Conservation (phyloP, 1,140 invertebrate species). For the Magallana ariakensis region DNA sequence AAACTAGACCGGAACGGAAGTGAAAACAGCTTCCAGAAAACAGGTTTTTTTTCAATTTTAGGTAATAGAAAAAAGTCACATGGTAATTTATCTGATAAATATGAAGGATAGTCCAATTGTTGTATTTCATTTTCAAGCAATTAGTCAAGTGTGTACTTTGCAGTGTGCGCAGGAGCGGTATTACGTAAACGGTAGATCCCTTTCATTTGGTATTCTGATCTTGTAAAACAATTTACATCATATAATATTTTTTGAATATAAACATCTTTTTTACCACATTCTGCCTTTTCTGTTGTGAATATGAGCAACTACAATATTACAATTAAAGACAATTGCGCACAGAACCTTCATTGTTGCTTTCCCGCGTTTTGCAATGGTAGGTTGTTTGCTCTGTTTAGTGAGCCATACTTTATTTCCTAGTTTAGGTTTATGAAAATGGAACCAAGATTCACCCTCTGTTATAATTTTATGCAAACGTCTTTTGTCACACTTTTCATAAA, state of each 20-base stretch:
- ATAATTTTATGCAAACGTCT: neutral
- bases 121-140: neutral
- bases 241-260: neutral
- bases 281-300: neutral
- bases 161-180: neutral
- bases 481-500: neutral
- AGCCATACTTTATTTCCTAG: neutral
- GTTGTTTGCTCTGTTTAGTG: neutral
- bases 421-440: neutral
- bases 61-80: neutral
- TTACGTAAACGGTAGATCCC: neutral
- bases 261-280: neutral
- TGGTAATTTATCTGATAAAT: neutral
- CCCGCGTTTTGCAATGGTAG: neutral
- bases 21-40: neutral
- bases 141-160: neutral
- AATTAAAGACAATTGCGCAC: neutral
- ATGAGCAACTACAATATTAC: neutral
- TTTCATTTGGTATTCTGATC: neutral
- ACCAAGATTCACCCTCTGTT: neutral
- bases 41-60: conserved; percentile 5
- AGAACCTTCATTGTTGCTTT: neutral
- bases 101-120: neutral
- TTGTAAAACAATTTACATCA: neutral
- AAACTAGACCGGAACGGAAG: neutral